Evolutionary conservation across 2,113 vertebrate genomes (phyloP).

Genomic region (Plectropomus leopardus): DNA sequence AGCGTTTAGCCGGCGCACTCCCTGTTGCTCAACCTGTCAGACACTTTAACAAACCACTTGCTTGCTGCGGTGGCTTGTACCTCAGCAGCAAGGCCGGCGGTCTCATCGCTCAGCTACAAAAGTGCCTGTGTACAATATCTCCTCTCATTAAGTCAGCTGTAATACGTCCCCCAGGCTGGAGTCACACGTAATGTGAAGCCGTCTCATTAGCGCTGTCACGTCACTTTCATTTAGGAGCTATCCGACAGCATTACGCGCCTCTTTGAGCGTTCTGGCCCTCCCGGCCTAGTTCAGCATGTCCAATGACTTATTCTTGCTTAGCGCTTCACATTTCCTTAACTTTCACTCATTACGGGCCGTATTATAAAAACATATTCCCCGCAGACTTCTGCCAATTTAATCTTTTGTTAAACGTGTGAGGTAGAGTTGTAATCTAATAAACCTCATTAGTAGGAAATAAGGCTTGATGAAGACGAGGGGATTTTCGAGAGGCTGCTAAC

Average conservation of each 20-base stretch:
- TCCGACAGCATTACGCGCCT: conserved; percentile 72
- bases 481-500: conserved; percentile 67
- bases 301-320: conserved; percentile 79
- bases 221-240: conserved; percentile 80
- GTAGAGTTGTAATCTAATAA: conserved; percentile 86
- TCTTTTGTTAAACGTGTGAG: conserved; percentile 81
- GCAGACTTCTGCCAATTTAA: conserved; percentile 79
- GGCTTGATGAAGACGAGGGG: conserved; percentile 78
- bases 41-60: conserved; percentile 61
- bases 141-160: conserved; percentile 77
- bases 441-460: conserved; percentile 81
- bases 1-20: conserved; percentile 39
- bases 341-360: conserved; percentile 77
- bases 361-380: conserved; percentile 84
- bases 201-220: conserved; percentile 80
- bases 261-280: conserved; percentile 66
- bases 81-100: conserved; percentile 49
- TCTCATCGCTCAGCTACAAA: conserved; percentile 68
- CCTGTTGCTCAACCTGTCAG: conserved; percentile 62
- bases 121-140: conserved; percentile 76
- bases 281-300: conserved; percentile 70
- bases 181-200: conserved; percentile 70
- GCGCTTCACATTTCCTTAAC: conserved; percentile 74
- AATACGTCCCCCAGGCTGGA: conserved; percentile 73
- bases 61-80: conserved; percentile 58